A percentile compares a stretch with the other conserved stretches of the same genome.
Evolutionary conservation across 2,113 vertebrate species (phyloP).

Genomic region (Passer domesticus): DNA sequence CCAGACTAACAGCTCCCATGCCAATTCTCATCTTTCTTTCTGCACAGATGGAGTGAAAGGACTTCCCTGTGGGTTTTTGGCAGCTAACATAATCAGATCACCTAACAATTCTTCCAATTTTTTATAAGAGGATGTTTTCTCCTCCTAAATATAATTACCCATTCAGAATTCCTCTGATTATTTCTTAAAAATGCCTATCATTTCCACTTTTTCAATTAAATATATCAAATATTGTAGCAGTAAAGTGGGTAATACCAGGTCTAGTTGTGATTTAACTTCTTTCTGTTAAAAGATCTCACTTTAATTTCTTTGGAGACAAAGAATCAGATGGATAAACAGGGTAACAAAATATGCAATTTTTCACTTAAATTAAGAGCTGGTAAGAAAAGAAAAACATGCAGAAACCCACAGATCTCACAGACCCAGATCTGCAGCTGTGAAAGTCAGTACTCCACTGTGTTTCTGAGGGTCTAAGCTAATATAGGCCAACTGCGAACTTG

Average conservation of each 20-base stretch:
- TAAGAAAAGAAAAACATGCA: not conserved
- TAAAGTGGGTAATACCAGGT: not conserved
- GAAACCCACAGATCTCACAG: not conserved
- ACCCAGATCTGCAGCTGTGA: not conserved
- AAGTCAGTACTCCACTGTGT: not conserved
- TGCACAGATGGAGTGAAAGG: slow-evolving; percentile 31
- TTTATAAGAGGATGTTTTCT: not conserved
- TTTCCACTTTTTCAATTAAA: not conserved
- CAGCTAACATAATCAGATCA: slow-evolving; percentile 2
- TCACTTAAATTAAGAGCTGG: not conserved
- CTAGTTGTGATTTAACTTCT: not conserved
- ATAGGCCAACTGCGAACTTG: not conserved
- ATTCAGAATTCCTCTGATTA: not conserved
- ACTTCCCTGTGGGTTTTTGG: not conserved
- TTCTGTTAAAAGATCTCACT: not conserved
- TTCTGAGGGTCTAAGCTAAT: not conserved
- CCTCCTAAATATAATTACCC: not conserved
- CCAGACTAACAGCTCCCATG: slow-evolving; percentile 16
- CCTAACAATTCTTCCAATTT: not conserved
- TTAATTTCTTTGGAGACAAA: not conserved
- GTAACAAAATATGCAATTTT: not conserved
- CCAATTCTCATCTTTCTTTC: slow-evolving; percentile 1
- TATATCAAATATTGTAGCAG: not conserved
- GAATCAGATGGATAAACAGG: not conserved
- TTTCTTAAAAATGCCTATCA: not conserved